Percentiles rank a stretch among this genome's conserved stretches.
Conservation (phyloP, 2,888 invertebrate genomes). For the Apodemia hepburni region DNA sequence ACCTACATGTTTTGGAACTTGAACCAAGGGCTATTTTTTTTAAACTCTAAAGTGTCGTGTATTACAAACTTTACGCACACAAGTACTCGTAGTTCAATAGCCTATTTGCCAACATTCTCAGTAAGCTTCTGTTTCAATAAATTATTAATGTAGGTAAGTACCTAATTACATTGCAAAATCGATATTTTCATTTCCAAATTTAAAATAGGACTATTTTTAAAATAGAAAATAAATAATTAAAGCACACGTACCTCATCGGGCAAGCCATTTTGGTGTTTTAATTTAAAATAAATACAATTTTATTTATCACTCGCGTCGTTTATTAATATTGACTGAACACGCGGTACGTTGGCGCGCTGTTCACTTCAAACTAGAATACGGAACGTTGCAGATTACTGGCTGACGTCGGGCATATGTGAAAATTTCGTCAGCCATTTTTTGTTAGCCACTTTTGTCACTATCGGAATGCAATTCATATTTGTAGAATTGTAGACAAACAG, state of each 20-base stretch:
- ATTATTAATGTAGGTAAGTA: too few relatives aligned
- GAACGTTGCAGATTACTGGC: neutral
- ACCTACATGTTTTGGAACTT: too few relatives aligned
- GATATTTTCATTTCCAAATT: too few relatives aligned
- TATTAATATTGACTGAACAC: neutral
- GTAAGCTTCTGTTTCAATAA: too few relatives aligned
- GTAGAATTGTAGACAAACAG: conserved; percentile 1
- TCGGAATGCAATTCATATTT: neutral
- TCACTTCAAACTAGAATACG: neutral
- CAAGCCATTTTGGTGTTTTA: conserved; percentile 55
- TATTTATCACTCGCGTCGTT: conserved; percentile 4
- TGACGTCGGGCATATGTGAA: neutral
- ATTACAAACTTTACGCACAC: too few relatives aligned
- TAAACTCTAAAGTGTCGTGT: too few relatives aligned
- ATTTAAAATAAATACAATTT: neutral
- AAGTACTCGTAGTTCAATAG: too few relatives aligned
- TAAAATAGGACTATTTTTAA: neutral
- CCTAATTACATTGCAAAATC: too few relatives aligned
- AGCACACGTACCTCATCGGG: conserved; percentile 60
- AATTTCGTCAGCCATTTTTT: conserved; percentile 9
- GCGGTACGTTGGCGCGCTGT: conserved; percentile 2
- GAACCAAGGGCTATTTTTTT: too few relatives aligned
- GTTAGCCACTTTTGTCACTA: neutral
- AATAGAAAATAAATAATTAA: conserved; percentile 6
- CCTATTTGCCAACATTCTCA: too few relatives aligned